A percentile compares a stretch with the other conserved stretches of the same genome.
phyloP scores from a whole-genome alignment of 2,888 invertebrate species.

The Lapara coniferarum region DNA sequence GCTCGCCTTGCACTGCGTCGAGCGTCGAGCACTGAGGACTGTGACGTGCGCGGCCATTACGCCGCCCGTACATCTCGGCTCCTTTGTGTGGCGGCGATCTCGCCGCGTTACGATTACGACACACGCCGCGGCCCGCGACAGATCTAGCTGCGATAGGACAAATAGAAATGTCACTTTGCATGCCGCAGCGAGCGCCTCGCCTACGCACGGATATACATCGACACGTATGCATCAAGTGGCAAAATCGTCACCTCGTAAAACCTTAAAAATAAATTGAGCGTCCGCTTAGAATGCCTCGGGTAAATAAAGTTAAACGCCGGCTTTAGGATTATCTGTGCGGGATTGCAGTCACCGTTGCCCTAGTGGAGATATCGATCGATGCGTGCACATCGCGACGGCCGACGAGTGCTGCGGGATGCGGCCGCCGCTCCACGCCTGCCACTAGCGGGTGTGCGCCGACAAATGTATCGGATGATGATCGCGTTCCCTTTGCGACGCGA shows the following conservation, averaged over 20 bases:
- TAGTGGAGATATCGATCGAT: conserved; percentile 66
- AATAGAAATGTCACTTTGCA: conserved; percentile 82
- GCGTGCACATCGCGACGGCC: conserved; percentile 53
- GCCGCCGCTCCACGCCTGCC: conserved; percentile 57
- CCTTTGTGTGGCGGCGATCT: conserved; percentile 78
- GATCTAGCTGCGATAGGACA: conserved; percentile 76
- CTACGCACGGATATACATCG: conserved; percentile 64
- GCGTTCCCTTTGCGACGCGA: conserved; percentile 60
- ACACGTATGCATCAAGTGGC: conserved; percentile 64
- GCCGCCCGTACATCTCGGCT: conserved; percentile 74
- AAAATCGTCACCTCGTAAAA: conserved; percentile 60
- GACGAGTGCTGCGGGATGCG: conserved; percentile 38
- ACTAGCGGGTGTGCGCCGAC: conserved; percentile 69
- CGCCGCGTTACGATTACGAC: conserved; percentile 77
- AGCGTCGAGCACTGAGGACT: conserved; percentile 53
- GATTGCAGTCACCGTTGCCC: conserved; percentile 68
- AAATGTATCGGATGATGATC: conserved; percentile 81
- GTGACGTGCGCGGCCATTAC: conserved; percentile 78
- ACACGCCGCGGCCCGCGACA: conserved; percentile 76
- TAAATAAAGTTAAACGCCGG: conserved; percentile 37
- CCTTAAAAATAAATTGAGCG: conserved; percentile 43
- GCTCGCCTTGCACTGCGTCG: conserved; percentile 61
- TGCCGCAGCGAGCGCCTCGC: conserved; percentile 67
- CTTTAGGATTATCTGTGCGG: conserved; percentile 72
- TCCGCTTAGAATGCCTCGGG: conserved; percentile 33